A percentile compares a stretch with the other conserved stretches of the same genome.
Evolutionary conservation across 2,888 invertebrate species (phyloP).

Genomic region (Tetheella fluctuosa): DNA sequence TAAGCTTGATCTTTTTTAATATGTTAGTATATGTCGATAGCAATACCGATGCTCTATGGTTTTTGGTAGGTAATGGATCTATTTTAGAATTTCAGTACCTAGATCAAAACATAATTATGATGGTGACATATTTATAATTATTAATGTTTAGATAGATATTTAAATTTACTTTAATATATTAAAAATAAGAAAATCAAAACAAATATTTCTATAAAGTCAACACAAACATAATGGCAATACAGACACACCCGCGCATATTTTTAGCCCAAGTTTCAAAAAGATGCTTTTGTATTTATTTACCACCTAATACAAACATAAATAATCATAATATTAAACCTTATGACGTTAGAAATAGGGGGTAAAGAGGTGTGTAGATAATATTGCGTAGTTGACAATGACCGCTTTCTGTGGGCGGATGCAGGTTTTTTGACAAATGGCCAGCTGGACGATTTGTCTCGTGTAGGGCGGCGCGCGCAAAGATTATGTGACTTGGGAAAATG

Average conservation of each 20-base stretch:
- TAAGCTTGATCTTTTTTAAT: too few relatives aligned
- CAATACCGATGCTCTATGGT: too few relatives aligned
- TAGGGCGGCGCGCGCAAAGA: conserved; percentile 73
- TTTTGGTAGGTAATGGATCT: too few relatives aligned
- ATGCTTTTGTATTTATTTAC: conserved; percentile 41
- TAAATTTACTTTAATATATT: not conserved
- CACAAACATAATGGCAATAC: conserved; percentile 24
- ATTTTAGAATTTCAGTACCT: too few relatives aligned
- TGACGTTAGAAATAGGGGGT: conserved; percentile 37
- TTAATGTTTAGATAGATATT: too few relatives aligned
- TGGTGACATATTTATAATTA: too few relatives aligned
- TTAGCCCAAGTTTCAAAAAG: conserved; percentile 45
- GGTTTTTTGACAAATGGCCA: conserved; percentile 84
- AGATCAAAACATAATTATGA: too few relatives aligned
- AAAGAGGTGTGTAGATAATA: conserved; percentile 30
- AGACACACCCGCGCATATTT: conserved; percentile 45
- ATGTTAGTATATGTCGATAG: too few relatives aligned
- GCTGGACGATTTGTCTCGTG: conserved; percentile 80
- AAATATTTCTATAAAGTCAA: conserved; percentile 37
- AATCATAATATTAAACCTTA: conserved; percentile 45
- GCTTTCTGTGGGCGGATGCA: conserved; percentile 80
- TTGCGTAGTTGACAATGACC: conserved; percentile 63
- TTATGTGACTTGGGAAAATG: conserved; percentile 25
- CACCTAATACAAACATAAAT: conserved; percentile 7
- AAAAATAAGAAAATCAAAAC: conserved; percentile 23